Percentiles rank a stretch among this genome's conserved stretches.
phyloP scores from a whole-genome alignment of 1,140 invertebrate species.

The Drosophila lacertosa region DNA sequence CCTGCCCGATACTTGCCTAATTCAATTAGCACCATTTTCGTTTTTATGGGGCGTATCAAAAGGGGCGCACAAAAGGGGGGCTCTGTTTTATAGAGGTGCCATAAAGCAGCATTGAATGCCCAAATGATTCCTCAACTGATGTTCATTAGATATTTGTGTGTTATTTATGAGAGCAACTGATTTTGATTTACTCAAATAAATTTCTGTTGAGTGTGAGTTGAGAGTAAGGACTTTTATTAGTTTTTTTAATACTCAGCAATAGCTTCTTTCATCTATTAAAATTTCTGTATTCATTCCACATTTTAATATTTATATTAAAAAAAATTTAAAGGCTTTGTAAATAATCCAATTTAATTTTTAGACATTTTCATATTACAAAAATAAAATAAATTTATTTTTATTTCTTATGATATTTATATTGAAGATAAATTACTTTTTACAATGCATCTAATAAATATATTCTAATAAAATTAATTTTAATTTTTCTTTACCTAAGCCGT shows the following conservation, averaged over 20 bases:
- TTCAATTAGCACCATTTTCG: constrained; percentile 64
- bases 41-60: constrained; percentile 73
- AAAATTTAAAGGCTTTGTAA: too few relatives aligned
- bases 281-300: too few relatives aligned
- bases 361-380: too few relatives aligned
- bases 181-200: constrained; percentile 11
- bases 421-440: too few relatives aligned
- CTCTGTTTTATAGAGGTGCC: constrained; percentile 51
- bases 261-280: not conserved
- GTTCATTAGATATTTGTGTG: constrained; percentile 13
- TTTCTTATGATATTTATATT: too few relatives aligned
- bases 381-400: too few relatives aligned
- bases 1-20: constrained; percentile 61
- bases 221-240: too few relatives aligned
- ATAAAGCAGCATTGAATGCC: constrained; percentile 13
- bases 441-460: too few relatives aligned
- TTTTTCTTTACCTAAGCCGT: too few relatives aligned
- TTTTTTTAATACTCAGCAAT: not conserved
- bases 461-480: too few relatives aligned
- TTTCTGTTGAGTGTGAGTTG: not conserved
- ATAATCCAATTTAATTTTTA: too few relatives aligned
- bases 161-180: constrained; percentile 13
- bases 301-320: too few relatives aligned
- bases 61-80: constrained; percentile 18
- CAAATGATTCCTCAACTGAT: constrained; percentile 8